A percentile compares a stretch with the other conserved stretches of the same genome.
Evolutionary conservation across 2,113 vertebrate species (phyloP).

Genomic region (Clarias macrocephalus): DNA sequence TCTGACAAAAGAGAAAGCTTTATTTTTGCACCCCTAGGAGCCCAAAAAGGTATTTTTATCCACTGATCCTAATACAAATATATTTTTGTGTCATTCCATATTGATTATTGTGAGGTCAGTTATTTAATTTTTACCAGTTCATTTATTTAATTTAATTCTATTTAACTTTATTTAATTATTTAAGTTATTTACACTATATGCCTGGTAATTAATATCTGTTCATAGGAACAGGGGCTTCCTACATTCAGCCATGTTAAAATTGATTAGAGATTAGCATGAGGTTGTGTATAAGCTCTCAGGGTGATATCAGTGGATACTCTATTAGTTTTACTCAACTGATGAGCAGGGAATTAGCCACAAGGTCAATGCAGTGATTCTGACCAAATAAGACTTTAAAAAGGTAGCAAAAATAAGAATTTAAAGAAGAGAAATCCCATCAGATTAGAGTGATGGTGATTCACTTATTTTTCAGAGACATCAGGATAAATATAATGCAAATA

Average conservation of each 20-base stretch:
- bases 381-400: slow-evolving; percentile 63
- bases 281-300: slow-evolving; percentile 44
- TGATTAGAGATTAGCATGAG: slow-evolving; percentile 40
- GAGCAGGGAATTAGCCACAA: slow-evolving; percentile 65
- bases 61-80: not conserved
- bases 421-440: slow-evolving; percentile 22
- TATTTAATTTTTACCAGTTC: not conserved
- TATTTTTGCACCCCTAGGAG: not conserved
- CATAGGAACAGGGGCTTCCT: slow-evolving; percentile 64
- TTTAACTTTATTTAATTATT: not conserved
- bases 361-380: slow-evolving; percentile 62
- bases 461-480: slow-evolving; percentile 54
- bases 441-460: slow-evolving; percentile 60
- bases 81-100: not conserved
- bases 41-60: not conserved
- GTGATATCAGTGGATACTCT: slow-evolving; percentile 59
- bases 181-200: not conserved
- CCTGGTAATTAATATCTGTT: slow-evolving; percentile 42
- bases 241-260: slow-evolving; percentile 66
- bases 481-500: slow-evolving; percentile 19
- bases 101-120: not conserved
- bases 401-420: not conserved
- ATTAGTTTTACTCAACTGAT: slow-evolving; percentile 69
- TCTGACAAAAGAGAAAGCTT: not conserved
- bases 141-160: too few species aligned